Percentiles rank a stretch among this genome's conserved stretches.
Evolutionary conservation across 2,888 invertebrate species (phyloP).

Genomic region (Plusia festucae): DNA sequence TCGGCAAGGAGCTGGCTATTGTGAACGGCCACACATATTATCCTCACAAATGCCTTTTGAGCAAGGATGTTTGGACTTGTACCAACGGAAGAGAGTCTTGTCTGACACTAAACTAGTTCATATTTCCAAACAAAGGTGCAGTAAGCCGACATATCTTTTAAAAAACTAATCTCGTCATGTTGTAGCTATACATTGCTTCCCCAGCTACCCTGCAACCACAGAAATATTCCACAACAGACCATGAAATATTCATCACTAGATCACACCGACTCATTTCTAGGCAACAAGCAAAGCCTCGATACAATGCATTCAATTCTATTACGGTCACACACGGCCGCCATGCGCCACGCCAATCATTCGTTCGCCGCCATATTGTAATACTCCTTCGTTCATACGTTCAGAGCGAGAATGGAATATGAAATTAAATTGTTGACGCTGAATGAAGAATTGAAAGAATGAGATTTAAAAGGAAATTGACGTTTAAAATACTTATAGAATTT

Average conservation of each 20-base stretch:
- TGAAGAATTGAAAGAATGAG: slow-evolving; percentile 22
- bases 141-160: background rate
- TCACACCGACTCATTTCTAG: slow-evolving; percentile 23
- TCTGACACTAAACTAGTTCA: too few relatives aligned
- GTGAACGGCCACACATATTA: slow-evolving; percentile 28
- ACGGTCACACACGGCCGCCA: slow-evolving; percentile 18
- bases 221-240: slow-evolving; percentile 11
- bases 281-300: slow-evolving; percentile 8
- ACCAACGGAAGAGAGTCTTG: too few relatives aligned
- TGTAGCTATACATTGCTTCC: background rate
- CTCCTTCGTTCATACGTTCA: slow-evolving; percentile 6
- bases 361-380: slow-evolving; percentile 24
- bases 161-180: background rate
- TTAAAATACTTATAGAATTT: background rate
- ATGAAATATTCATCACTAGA: slow-evolving; percentile 50
- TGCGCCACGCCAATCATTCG: slow-evolving; percentile 29
- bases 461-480: slow-evolving; percentile 14
- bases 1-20: slow-evolving; percentile 55
- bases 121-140: too few relatives aligned
- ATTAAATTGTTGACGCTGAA: slow-evolving; percentile 16
- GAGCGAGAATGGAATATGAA: slow-evolving; percentile 13
- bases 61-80: slow-evolving; percentile 15
- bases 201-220: slow-evolving; percentile 10
- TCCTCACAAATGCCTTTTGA: background rate
- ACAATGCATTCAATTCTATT: slow-evolving; percentile 23